Percentiles rank a stretch among this genome's conserved stretches.
Evolutionary conservation across 2,888 invertebrate species (phyloP).

Genomic region (Meta bourneti): DNA sequence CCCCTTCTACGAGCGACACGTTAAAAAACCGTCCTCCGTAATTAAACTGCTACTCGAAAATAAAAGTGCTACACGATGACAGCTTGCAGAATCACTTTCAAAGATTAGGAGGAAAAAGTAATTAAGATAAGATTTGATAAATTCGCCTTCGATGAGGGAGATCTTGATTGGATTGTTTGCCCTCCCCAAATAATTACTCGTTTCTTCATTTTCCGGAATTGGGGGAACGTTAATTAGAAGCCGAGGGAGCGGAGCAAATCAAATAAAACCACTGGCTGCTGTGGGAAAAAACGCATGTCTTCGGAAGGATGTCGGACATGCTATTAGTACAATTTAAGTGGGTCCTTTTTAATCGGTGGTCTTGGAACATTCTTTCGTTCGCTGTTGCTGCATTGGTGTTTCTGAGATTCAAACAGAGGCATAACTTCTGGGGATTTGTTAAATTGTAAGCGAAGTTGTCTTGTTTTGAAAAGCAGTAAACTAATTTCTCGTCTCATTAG

Average conservation of each 20-base stretch:
- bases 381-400: neutral
- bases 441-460: neutral
- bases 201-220: neutral
- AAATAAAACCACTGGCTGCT: neutral
- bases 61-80: neutral
- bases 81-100: constrained; percentile 1
- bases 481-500: neutral
- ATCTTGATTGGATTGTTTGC: neutral
- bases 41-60: neutral
- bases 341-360: neutral
- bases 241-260: neutral
- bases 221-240: neutral
- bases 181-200: neutral
- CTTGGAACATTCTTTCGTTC: neutral
- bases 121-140: constrained; percentile 1
- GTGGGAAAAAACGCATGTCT: neutral
- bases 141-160: neutral
- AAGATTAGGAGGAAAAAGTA: constrained; percentile 1
- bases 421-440: too few species aligned
- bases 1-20: neutral
- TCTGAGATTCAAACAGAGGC: neutral
- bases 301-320: neutral
- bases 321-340: neutral
- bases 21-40: neutral
- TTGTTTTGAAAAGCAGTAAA: neutral